These are phyloP conservation scores for Pelodytes ibericus DNA, from an alignment of 2,797 vertebrate species.

Conservation along the genomic window DNA sequence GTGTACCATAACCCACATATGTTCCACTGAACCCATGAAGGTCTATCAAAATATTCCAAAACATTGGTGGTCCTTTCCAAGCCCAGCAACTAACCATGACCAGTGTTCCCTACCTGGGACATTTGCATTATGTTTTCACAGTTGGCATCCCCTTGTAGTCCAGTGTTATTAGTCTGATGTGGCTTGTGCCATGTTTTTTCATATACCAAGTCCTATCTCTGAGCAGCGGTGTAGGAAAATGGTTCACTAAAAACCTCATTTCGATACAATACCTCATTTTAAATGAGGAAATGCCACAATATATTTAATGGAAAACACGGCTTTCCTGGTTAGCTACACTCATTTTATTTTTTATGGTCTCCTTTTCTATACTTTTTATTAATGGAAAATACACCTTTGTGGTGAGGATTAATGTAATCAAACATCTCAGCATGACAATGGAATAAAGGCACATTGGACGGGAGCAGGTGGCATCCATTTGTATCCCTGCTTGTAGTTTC, in stretches of 20 bases:
- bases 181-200: conserved; percentile 10
- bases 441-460: conserved; percentile 34
- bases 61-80: neutral
- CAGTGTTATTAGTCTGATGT: neutral
- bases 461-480: conserved; percentile 54
- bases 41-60: neutral
- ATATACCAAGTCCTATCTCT: neutral
- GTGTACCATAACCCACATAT: too few species aligned
- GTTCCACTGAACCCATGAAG: too few species aligned
- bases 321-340: conserved; percentile 29
- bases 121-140: neutral
- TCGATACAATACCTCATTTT: conserved; percentile 36
- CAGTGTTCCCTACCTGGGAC: neutral
- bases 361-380: conserved; percentile 53
- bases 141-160: conserved; percentile 3
- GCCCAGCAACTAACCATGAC: neutral
- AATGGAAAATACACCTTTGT: conserved; percentile 55
- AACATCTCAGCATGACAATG: conserved; percentile 53
- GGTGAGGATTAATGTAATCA: conserved; percentile 52
- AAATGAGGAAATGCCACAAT: conserved; percentile 20
- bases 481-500: conserved; percentile 24
- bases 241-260: conserved; percentile 40
- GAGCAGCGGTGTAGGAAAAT: neutral
- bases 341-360: conserved; percentile 42
- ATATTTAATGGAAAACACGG: conserved; percentile 51